Conservation (phyloP, 2,797 vertebrate species). For the Huso huso region DNA sequence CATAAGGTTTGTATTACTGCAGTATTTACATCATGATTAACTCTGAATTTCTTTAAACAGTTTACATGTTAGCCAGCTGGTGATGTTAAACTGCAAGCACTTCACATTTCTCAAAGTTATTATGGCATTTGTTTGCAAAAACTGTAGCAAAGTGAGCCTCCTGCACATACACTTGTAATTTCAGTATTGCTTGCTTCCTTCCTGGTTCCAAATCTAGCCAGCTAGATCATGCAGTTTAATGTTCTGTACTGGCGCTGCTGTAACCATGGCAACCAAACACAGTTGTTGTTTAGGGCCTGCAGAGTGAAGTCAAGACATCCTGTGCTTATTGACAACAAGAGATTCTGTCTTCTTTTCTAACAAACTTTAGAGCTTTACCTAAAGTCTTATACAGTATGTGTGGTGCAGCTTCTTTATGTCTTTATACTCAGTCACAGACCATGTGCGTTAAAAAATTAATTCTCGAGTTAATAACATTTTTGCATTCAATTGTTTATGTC, state of each 20-base stretch:
- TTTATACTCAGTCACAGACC: too few species aligned
- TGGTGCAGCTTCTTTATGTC: too few species aligned
- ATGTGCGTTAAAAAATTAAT: too few species aligned
- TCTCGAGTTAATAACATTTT: too few species aligned
- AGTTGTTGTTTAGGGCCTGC: constrained; percentile 48
- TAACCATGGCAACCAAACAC: constrained; percentile 57
- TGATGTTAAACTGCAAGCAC: constrained; percentile 21
- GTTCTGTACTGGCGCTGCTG: constrained; percentile 32
- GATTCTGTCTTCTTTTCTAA: too few species aligned
- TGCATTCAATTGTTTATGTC: too few species aligned
- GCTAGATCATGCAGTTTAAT: constrained; percentile 12
- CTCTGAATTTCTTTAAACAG: constrained; percentile 31
- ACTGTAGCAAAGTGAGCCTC: not conserved
- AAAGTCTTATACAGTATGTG: too few species aligned
- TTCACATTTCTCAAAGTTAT: constrained; percentile 10
- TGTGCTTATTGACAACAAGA: too few species aligned
- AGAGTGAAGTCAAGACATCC: too few species aligned
- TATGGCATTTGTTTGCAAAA: not conserved
- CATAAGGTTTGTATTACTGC: constrained; percentile 21
- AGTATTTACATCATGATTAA: constrained; percentile 34
- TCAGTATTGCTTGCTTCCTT: not conserved
- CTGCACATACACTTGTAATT: not conserved
- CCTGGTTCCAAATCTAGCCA: constrained; percentile 31
- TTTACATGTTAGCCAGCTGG: constrained; percentile 12
- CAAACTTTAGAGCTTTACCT: too few species aligned